phyloP scores from a whole-genome alignment of 1,140 invertebrate genomes.

The Leptinotarsa defecta region DNA sequence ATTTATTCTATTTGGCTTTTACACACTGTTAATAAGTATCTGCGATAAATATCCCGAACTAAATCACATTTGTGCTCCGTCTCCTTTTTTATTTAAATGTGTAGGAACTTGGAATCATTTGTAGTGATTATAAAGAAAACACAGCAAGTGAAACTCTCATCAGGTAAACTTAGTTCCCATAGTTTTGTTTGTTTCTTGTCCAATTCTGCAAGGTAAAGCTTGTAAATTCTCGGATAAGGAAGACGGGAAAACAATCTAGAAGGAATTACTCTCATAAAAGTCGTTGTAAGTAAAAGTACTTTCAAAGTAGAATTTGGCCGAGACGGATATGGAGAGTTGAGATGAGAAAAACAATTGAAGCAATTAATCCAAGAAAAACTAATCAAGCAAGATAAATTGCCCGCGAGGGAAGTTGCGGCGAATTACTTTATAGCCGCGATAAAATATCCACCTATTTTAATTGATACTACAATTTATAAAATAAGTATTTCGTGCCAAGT shows the following conservation, averaged over 20 bases:
- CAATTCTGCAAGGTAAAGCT: slow-evolving; percentile 29
- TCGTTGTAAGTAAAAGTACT: slow-evolving; percentile 46
- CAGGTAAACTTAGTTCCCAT: slow-evolving; percentile 10
- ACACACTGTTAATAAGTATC: no score
- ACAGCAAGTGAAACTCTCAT: no score
- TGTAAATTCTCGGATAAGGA: slow-evolving; percentile 20
- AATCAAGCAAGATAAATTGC: slow-evolving; percentile 58
- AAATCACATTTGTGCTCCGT: no score
- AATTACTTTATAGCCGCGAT: slow-evolving; percentile 57
- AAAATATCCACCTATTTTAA: slow-evolving; percentile 56
- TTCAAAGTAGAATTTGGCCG: slow-evolving; percentile 49
- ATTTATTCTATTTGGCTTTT: no score
- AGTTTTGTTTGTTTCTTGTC: slow-evolving; percentile 30
- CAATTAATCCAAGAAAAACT: slow-evolving; percentile 58
- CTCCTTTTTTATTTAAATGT: no score
- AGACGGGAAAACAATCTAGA: slow-evolving; percentile 37
- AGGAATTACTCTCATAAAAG: slow-evolving; percentile 43
- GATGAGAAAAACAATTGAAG: slow-evolving; percentile 58
- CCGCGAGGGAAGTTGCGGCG: slow-evolving; percentile 44
- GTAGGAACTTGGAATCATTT: no score
- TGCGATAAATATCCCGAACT: no score
- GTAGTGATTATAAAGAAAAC: no score
- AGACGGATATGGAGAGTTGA: slow-evolving; percentile 54
- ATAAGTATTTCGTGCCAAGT: slow-evolving; percentile 7
- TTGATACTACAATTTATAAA: slow-evolving; percentile 54